Conservation (phyloP, 2,113 vertebrate genomes). For the Podarcis cretensis region DNA sequence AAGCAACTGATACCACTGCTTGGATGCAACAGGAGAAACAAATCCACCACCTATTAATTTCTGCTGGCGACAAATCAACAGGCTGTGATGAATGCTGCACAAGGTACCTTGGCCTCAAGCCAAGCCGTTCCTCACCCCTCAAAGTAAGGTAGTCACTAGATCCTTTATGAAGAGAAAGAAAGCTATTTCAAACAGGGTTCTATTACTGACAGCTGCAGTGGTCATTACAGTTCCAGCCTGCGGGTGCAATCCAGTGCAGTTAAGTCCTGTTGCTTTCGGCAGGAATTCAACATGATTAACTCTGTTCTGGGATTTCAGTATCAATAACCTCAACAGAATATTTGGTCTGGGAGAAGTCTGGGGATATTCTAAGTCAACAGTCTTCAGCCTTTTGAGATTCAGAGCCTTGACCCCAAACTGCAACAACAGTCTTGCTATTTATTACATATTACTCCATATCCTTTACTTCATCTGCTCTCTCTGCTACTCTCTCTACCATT, state of each 20-base stretch:
- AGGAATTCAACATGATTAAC: background rate
- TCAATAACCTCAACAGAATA: background rate
- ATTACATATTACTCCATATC: background rate
- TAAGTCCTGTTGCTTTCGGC: background rate
- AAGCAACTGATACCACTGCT: conserved; percentile 46
- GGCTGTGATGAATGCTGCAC: conserved; percentile 41
- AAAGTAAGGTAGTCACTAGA: conserved; percentile 26
- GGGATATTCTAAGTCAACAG: background rate
- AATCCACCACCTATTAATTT: conserved; percentile 55
- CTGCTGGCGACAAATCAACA: conserved; percentile 58
- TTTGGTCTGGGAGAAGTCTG: background rate
- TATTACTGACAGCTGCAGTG: background rate
- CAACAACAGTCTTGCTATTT: background rate
- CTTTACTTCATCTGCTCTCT: background rate
- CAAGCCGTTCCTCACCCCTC: background rate
- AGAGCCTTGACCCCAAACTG: background rate
- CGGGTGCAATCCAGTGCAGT: background rate
- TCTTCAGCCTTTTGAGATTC: background rate
- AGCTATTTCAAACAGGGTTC: background rate
- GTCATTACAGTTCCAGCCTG: background rate
- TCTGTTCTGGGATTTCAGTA: background rate
- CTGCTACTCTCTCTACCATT: background rate
- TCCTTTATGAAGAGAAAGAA: background rate
- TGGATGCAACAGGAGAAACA: conserved; percentile 43
- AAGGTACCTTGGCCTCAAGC: conserved; percentile 28